Percentiles rank a stretch among this genome's conserved stretches.
Evolutionary conservation across 2,113 vertebrate genomes (phyloP).

Genomic region (Petroica traversi): DNA sequence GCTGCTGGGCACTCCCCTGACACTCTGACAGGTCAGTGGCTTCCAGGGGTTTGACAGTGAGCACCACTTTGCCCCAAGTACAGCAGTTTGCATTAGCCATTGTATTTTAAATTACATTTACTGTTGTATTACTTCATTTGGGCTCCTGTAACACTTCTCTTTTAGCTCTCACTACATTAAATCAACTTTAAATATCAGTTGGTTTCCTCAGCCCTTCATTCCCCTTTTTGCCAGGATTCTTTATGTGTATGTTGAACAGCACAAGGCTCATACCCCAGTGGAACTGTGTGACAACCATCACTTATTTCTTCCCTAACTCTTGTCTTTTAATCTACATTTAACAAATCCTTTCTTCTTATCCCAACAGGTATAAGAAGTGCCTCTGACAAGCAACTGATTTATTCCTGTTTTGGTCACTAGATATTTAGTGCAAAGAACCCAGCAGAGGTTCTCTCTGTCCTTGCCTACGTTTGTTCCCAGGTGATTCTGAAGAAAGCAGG

Average conservation of each 20-base stretch:
- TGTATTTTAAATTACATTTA: not conserved
- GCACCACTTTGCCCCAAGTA: not conserved
- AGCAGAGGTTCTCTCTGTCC: not conserved
- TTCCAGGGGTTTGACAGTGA: not conserved
- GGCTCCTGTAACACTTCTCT: not conserved
- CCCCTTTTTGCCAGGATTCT: not conserved
- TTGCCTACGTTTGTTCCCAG: not conserved
- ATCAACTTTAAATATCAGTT: not conserved
- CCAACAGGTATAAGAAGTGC: not conserved
- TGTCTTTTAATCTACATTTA: not conserved
- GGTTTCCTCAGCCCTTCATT: not conserved
- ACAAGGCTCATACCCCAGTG: not conserved
- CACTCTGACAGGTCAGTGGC: not conserved
- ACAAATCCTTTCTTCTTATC: not conserved
- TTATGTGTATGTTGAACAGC: not conserved
- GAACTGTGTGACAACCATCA: not conserved
- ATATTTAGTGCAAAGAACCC: not conserved
- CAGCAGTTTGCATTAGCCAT: not conserved
- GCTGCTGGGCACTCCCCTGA: not conserved
- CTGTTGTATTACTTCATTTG: not conserved
- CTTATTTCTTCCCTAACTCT: not conserved
- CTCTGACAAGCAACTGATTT: not conserved
- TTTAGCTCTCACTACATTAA: not conserved
- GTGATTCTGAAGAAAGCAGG: constrained; percentile 52
- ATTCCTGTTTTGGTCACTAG: not conserved